phyloP scores from a whole-genome alignment of 2,797 vertebrate genomes.

The Coluber constrictor region DNA sequence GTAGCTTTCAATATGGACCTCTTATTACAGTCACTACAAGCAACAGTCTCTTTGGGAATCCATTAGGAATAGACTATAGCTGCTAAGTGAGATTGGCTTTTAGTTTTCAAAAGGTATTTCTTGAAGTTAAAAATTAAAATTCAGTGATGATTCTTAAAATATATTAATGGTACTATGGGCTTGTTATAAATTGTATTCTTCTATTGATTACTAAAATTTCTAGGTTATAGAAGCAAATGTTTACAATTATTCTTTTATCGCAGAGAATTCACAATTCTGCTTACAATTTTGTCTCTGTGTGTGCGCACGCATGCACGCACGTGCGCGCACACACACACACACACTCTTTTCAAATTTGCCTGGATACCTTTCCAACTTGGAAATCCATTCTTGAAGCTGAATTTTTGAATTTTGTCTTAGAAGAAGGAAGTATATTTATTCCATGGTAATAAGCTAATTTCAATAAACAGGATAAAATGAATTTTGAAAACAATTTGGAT shows the following conservation, averaged over 20 bases:
- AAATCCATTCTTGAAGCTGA: slow-evolving; percentile 39
- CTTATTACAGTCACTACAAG: not conserved
- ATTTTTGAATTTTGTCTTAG: slow-evolving; percentile 31
- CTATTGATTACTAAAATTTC: not conserved
- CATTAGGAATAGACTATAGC: not conserved
- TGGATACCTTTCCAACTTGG: slow-evolving; percentile 6
- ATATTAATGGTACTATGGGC: not conserved
- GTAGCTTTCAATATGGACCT: not conserved
- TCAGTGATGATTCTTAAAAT: not conserved
- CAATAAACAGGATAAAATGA: slow-evolving; percentile 42
- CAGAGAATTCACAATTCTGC: not conserved
- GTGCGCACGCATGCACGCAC: not conserved
- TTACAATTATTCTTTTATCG: not conserved
- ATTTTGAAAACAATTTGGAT: slow-evolving; percentile 32
- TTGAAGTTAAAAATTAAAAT: not conserved
- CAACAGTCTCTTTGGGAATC: not conserved
- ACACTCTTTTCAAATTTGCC: not conserved
- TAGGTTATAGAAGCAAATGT: not conserved
- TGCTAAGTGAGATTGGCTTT: not conserved
- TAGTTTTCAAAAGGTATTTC: not conserved
- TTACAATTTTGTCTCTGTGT: not conserved
- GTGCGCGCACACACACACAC: not conserved
- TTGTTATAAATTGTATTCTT: not conserved
- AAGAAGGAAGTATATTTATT: slow-evolving; percentile 43
- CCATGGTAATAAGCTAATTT: slow-evolving; percentile 19